Percentiles rank a stretch among this genome's conserved stretches.
Conservation (phyloP, 2,888 invertebrate species). For the Julus scandinavius region DNA sequence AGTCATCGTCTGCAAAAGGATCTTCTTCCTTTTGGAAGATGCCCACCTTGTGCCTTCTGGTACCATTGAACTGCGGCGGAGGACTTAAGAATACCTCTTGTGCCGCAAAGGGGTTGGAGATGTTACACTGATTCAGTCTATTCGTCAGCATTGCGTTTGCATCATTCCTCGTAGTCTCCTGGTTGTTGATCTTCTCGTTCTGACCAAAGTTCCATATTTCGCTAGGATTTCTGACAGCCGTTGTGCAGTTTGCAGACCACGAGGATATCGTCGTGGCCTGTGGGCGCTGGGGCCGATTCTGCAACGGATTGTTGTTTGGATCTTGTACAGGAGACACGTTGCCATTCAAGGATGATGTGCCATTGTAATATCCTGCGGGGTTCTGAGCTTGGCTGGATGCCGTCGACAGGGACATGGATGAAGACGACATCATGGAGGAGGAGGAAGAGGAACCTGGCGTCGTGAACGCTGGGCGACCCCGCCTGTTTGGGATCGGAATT, state of each 20-base stretch:
- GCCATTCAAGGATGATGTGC: neutral
- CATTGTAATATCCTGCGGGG: neutral
- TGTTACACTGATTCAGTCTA: neutral
- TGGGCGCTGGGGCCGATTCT: slow-evolving; percentile 25
- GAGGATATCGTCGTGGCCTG: neutral
- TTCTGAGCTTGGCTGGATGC: slow-evolving; percentile 3
- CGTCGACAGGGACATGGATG: slow-evolving; percentile 48
- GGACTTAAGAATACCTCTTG: slow-evolving; percentile 24
- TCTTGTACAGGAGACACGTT: neutral
- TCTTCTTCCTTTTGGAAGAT: slow-evolving; percentile 87
- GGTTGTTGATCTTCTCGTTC: slow-evolving; percentile 3
- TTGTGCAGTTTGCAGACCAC: slow-evolving; percentile 4
- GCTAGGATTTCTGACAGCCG: neutral
- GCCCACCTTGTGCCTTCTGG: neutral
- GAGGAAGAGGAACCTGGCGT: slow-evolving; percentile 38
- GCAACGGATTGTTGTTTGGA: slow-evolving; percentile 51
- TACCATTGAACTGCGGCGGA: slow-evolving; percentile 34
- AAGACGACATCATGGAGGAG: slow-evolving; percentile 47
- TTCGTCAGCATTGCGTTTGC: neutral
- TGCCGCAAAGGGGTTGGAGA: neutral
- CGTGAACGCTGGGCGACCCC: neutral
- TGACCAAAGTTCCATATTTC: slow-evolving; percentile 43
- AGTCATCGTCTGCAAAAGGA: slow-evolving; percentile 85
- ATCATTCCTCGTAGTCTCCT: neutral
- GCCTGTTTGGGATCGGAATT: slow-evolving; percentile 57